These are phyloP conservation scores for silkworm (Bombyx mori) DNA, from an alignment of 1,140 invertebrate genomes.

Conservation along the genomic window DNA sequence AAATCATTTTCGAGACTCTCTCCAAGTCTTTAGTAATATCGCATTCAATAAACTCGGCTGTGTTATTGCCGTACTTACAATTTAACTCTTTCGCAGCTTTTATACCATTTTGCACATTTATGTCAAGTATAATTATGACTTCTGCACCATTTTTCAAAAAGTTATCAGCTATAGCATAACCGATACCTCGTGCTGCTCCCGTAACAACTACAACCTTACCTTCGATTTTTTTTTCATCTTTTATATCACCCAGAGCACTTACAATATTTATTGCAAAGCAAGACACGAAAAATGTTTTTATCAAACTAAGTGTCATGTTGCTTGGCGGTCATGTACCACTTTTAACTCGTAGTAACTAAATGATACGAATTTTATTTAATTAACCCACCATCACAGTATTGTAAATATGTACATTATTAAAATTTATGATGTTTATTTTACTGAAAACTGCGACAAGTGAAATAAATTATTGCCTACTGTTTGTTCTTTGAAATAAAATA, in stretches of 20 bases:
- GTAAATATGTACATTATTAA: neutral
- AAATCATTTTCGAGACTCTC: conserved; percentile 43
- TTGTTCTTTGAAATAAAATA: no score
- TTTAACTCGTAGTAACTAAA: neutral
- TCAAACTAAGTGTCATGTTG: neutral
- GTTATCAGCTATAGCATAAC: conserved; percentile 32
- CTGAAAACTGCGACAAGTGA: no score
- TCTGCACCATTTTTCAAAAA: conserved; percentile 35
- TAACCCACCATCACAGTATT: neutral
- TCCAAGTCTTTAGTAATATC: conserved; percentile 58
- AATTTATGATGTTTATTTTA: neutral
- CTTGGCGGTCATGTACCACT: neutral
- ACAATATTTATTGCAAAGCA: neutral
- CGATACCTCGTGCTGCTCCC: conserved; percentile 38
- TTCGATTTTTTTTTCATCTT: conserved; percentile 26
- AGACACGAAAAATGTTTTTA: neutral
- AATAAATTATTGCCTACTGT: no score
- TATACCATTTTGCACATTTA: conserved; percentile 33
- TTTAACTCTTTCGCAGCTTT: conserved; percentile 45
- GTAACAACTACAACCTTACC: conserved; percentile 41
- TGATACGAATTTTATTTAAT: neutral
- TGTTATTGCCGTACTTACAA: conserved; percentile 56
- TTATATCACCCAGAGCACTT: neutral
- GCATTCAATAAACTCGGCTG: conserved; percentile 61
- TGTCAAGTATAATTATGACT: conserved; percentile 51